A percentile compares a stretch with the other conserved stretches of the same genome.
Conservation (phyloP, 2,888 invertebrate species). For the Andrena chrysosceles region DNA sequence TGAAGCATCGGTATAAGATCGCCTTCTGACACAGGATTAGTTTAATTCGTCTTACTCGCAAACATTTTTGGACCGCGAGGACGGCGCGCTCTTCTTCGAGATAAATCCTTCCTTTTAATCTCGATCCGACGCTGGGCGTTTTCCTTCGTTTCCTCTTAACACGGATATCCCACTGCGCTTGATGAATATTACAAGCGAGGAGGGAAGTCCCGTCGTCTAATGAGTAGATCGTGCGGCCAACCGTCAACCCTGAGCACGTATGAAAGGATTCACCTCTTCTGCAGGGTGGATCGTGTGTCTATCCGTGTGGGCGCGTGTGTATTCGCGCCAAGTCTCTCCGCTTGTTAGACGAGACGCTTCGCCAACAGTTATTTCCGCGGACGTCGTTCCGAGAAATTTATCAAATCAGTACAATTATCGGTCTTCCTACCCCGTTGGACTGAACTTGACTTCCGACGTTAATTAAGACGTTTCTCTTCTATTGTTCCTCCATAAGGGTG, state of each 20-base stretch:
- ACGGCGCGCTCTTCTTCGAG: conserved; percentile 22
- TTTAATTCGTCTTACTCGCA: too few relatives aligned
- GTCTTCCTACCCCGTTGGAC: background rate
- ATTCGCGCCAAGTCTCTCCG: conserved; percentile 22
- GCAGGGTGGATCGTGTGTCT: background rate
- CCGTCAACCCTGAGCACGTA: conserved; percentile 54
- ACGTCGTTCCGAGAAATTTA: conserved; percentile 39
- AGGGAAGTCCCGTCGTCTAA: conserved; percentile 66
- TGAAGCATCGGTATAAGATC: too few relatives aligned
- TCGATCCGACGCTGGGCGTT: conserved; percentile 63
- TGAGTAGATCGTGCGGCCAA: conserved; percentile 71
- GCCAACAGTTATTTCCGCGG: conserved; percentile 59
- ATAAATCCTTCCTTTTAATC: conserved; percentile 67
- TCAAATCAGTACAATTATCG: conserved; percentile 43
- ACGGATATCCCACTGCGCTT: conserved; percentile 56
- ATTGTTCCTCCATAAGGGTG: too few relatives aligned
- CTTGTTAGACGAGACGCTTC: conserved; percentile 58
- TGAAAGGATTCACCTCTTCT: conserved; percentile 36
- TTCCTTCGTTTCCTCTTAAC: conserved; percentile 59
- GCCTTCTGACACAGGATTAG: too few relatives aligned
- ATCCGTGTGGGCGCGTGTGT: background rate
- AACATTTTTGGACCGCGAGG: too few relatives aligned
- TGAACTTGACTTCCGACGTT: background rate
- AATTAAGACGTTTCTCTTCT: background rate
- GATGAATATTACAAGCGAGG: conserved; percentile 73